A percentile compares a stretch with the other conserved stretches of the same genome.
Conservation (phyloP, 2,113 vertebrate genomes). For the Colius striatus region DNA sequence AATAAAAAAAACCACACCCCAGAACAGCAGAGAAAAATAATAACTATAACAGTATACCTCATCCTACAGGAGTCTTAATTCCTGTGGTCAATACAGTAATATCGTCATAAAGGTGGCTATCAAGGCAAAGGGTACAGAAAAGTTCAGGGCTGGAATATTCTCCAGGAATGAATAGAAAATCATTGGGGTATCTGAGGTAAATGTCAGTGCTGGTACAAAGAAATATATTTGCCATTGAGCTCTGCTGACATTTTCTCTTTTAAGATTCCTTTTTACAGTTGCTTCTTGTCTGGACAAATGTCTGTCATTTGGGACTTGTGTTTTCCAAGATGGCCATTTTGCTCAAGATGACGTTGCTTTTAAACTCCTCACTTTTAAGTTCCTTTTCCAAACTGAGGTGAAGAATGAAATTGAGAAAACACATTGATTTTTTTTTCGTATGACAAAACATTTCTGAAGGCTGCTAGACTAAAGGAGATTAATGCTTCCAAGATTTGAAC, state of each 20-base stretch:
- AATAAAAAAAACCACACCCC: not conserved
- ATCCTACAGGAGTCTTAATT: not conserved
- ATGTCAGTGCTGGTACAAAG: not conserved
- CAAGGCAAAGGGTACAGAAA: not conserved
- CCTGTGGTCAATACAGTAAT: not conserved
- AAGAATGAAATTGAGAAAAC: not conserved
- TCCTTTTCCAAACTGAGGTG: not conserved
- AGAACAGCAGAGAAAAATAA: not conserved
- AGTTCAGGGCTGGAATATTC: not conserved
- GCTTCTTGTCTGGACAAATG: not conserved
- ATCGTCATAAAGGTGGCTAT: not conserved
- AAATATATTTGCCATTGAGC: not conserved
- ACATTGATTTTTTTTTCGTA: not conserved
- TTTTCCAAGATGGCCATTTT: not conserved
- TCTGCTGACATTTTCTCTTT: constrained; percentile 40
- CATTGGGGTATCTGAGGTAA: not conserved
- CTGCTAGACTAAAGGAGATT: not conserved
- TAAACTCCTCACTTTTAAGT: not conserved
- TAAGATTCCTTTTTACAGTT: not conserved
- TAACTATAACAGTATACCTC: not conserved
- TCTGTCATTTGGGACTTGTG: not conserved
- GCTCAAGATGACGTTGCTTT: not conserved
- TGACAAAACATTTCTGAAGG: constrained; percentile 7
- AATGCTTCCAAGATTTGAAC: not conserved
- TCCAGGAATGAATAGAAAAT: not conserved